Evolutionary conservation across 2,113 vertebrate species (phyloP).

Genomic region (Miniopterus natalensis): DNA sequence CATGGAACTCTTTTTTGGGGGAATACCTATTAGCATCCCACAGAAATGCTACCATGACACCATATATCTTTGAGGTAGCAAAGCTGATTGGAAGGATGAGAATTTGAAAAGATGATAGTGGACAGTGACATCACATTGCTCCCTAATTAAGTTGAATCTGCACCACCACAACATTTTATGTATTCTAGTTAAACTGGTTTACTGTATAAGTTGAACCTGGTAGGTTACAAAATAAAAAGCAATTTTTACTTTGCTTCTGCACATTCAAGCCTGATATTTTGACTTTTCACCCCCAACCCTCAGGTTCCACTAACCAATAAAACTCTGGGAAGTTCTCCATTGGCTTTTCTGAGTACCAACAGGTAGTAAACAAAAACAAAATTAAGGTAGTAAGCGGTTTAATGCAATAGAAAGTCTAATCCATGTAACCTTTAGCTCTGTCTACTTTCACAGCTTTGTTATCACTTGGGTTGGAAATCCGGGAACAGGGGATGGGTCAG

Average conservation of each 20-base stretch:
- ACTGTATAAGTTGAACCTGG: not conserved
- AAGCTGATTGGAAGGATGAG: not conserved
- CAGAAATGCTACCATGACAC: not conserved
- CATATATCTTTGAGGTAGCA: not conserved
- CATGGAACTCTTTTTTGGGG: not conserved
- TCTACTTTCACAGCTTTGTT: not conserved
- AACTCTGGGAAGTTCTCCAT: not conserved
- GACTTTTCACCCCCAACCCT: not conserved
- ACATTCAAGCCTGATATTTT: not conserved
- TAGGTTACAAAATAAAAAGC: not conserved
- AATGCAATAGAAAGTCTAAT: not conserved
- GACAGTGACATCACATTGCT: not conserved
- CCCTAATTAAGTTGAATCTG: not conserved
- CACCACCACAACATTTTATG: not conserved
- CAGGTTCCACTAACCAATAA: not conserved
- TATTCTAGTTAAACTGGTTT: conserved; percentile 14
- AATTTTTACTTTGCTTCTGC: conserved; percentile 29
- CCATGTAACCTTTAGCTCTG: not conserved
- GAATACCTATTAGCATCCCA: not conserved
- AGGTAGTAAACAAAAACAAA: not conserved
- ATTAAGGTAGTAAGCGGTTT: not conserved
- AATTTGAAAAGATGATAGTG: not conserved
- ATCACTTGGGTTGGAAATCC: not conserved
- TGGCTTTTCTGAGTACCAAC: conserved; percentile 27
- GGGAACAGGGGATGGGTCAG: not conserved